Conservation (phyloP, 2,888 invertebrate species). For the Rhopalosiphum nymphaeae region DNA sequence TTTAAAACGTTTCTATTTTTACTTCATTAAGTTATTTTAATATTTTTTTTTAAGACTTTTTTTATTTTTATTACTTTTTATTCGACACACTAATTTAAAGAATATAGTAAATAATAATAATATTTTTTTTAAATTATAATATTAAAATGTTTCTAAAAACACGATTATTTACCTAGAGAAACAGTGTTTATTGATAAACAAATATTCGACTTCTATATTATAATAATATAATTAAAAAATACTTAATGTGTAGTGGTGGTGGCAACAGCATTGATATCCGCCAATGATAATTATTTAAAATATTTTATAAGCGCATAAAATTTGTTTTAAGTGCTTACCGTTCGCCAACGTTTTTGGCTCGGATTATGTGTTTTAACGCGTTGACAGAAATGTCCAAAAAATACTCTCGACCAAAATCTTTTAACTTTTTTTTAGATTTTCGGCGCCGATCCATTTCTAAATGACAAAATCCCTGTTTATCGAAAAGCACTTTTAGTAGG, state of each 20-base stretch:
- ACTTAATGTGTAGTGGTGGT: too few relatives aligned
- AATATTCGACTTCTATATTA: background rate
- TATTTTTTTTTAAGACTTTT: too few relatives aligned
- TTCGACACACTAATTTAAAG: too few relatives aligned
- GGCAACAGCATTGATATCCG: too few relatives aligned
- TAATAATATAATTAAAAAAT: background rate
- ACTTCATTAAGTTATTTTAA: too few relatives aligned
- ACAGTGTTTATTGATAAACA: background rate
- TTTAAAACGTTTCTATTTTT: too few relatives aligned
- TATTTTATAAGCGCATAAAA: background rate
- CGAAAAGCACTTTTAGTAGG: background rate
- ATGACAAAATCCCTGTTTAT: background rate
- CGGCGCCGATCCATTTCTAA: background rate
- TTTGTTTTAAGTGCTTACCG: slow-evolving; percentile 17
- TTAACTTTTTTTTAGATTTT: slow-evolving; percentile 18
- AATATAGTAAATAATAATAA: too few relatives aligned
- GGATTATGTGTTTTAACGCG: slow-evolving; percentile 48
- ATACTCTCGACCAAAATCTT: slow-evolving; percentile 29
- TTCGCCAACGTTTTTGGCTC: slow-evolving; percentile 49
- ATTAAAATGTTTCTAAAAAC: background rate
- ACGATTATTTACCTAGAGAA: background rate
- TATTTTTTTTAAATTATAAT: too few relatives aligned
- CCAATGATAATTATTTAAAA: background rate
- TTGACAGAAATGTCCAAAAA: slow-evolving; percentile 42
- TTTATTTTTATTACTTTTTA: too few relatives aligned